phyloP scores from a whole-genome alignment of 2,113 vertebrate genomes.

The Malurus elegans region DNA sequence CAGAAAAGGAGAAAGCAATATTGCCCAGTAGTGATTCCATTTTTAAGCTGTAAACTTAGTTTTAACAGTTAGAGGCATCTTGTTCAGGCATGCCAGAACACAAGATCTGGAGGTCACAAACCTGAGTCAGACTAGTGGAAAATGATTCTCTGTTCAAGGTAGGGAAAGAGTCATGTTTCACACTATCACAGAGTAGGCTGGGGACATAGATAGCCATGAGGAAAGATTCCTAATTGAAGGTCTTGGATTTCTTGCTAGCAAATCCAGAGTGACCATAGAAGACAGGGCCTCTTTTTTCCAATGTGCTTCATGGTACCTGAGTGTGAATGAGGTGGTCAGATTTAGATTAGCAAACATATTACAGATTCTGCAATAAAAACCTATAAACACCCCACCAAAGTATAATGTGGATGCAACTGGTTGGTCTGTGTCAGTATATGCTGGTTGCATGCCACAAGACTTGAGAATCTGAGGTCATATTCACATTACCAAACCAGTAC shows the following conservation, averaged over 20 bases:
- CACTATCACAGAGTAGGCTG: not conserved
- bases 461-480: not conserved
- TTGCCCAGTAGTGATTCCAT: not conserved
- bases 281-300: not conserved
- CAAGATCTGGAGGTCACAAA: not conserved
- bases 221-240: not conserved
- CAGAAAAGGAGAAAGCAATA: not conserved
- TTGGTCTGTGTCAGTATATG: not conserved
- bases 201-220: not conserved
- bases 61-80: not conserved
- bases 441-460: not conserved
- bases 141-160: not conserved
- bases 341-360: not conserved
- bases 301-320: not conserved
- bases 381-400: not conserved
- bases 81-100: not conserved
- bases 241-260: not conserved
- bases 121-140: not conserved
- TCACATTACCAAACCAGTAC: not conserved
- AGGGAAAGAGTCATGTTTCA: not conserved
- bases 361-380: not conserved
- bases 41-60: not conserved
- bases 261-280: not conserved
- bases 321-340: not conserved
- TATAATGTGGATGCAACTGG: not conserved